Evolutionary conservation across 1,140 invertebrate genomes (phyloP).

Genomic region (Colletes latitarsis): DNA sequence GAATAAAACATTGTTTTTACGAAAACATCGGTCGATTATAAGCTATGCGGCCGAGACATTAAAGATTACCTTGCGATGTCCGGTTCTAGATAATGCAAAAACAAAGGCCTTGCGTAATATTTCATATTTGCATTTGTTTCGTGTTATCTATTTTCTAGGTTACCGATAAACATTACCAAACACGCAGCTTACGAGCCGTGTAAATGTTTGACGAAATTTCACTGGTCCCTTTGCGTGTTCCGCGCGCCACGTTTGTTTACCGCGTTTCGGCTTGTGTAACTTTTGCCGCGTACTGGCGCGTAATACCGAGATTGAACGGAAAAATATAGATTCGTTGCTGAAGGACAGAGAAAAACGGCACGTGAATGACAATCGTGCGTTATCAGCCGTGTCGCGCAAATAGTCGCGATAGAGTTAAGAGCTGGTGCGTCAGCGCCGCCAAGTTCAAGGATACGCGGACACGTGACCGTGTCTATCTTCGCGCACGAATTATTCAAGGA

Average conservation of each 20-base stretch:
- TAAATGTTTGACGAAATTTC: not conserved
- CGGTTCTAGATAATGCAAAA: too few species aligned
- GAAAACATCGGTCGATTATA: too few species aligned
- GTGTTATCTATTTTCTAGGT: too few species aligned
- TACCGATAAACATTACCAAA: too few species aligned
- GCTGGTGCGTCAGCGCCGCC: constrained; percentile 53
- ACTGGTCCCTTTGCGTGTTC: not conserved
- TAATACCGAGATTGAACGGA: not conserved
- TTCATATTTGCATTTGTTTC: too few species aligned
- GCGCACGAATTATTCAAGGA: constrained; percentile 3
- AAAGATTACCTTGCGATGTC: too few species aligned
- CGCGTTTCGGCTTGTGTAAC: not conserved
- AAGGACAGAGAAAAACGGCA: constrained; percentile 44
- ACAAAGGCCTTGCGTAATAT: too few species aligned
- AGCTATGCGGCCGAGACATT: too few species aligned
- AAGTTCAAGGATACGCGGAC: constrained; percentile 73
- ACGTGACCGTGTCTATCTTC: constrained; percentile 61
- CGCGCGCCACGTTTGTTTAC: not conserved
- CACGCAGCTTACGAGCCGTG: not conserved
- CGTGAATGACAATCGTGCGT: constrained; percentile 51
- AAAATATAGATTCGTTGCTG: constrained; percentile 24
- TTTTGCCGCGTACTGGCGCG: not conserved
- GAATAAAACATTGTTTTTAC: too few species aligned
- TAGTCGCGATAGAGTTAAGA: constrained; percentile 58
- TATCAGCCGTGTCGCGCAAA: constrained; percentile 64